These are phyloP conservation scores for Hyles vespertilio DNA, from an alignment of 1,140 invertebrate genomes.

Conservation along the genomic window DNA sequence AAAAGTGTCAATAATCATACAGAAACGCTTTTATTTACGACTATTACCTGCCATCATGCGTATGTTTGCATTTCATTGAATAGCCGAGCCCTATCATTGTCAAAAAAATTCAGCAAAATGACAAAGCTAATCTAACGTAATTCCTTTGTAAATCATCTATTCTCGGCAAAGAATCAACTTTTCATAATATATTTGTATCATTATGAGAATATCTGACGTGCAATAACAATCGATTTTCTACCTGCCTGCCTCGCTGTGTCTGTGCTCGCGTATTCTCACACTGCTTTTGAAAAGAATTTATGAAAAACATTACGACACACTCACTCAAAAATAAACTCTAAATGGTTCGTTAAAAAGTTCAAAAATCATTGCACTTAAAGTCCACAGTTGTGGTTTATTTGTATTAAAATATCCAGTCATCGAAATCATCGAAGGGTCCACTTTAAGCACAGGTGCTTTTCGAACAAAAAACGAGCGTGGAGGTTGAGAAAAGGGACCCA, in stretches of 20 bases:
- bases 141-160: not conserved
- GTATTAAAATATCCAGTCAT: slow-evolving; percentile 64
- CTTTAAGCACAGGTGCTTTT: slow-evolving; percentile 55
- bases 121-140: slow-evolving; percentile 23
- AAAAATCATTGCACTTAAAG: not conserved
- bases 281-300: slow-evolving; percentile 45
- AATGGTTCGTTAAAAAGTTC: not conserved
- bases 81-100: not conserved
- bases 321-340: not conserved
- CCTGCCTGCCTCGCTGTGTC: slow-evolving; percentile 47
- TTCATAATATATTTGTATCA: slow-evolving; percentile 27
- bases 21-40: no score
- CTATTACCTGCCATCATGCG: no score
- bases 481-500: slow-evolving; percentile 24
- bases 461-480: slow-evolving; percentile 18
- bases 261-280: slow-evolving; percentile 56
- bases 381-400: slow-evolving; percentile 35
- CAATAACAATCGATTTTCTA: slow-evolving; percentile 67
- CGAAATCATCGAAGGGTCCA: slow-evolving; percentile 51
- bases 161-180: not conserved
- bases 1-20: no score
- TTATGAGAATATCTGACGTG: slow-evolving; percentile 34
- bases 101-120: slow-evolving; percentile 1
- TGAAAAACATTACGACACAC: slow-evolving; percentile 30
- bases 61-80: no score